phyloP scores from a whole-genome alignment of 2,113 vertebrate species.

The Anseranas semipalmata region DNA sequence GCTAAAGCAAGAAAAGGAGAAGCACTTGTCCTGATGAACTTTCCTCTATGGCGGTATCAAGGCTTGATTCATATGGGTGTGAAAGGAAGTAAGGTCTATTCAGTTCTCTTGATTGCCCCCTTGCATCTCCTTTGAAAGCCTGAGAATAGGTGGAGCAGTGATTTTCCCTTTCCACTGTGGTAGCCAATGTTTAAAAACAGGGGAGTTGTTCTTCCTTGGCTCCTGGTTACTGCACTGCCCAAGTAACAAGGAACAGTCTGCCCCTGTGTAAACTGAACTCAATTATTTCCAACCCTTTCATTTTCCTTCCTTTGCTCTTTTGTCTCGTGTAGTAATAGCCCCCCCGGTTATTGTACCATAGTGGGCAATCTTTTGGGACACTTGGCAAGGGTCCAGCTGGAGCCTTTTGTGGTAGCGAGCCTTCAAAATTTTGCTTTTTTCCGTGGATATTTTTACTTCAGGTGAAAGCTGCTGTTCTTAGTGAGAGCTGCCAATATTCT shows the following conservation, averaged over 20 bases:
- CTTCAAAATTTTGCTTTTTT: neutral
- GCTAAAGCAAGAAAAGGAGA: neutral
- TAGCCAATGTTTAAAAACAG: constrained; percentile 21
- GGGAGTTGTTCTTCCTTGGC: constrained; percentile 21
- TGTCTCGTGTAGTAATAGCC: neutral
- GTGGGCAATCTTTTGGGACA: neutral
- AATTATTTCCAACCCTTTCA: neutral
- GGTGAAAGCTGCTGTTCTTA: neutral
- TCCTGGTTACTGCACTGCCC: neutral
- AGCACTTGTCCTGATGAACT: neutral
- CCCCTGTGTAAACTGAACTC: neutral
- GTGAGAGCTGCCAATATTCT: neutral
- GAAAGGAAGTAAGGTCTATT: constrained; percentile 36
- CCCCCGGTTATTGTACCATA: fast-evolving
- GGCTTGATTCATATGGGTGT: constrained; percentile 29
- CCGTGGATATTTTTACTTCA: neutral
- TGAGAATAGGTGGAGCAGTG: constrained; percentile 17
- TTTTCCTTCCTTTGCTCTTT: neutral
- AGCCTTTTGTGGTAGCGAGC: neutral
- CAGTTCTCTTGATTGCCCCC: neutral
- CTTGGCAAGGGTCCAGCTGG: neutral
- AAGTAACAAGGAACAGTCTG: neutral
- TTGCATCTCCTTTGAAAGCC: constrained; percentile 4
- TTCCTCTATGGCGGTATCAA: neutral
- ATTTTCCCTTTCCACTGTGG: constrained; percentile 36